Evolutionary conservation across 2,888 invertebrate species (phyloP).

Genomic region (Cryptus viduatorius): DNA sequence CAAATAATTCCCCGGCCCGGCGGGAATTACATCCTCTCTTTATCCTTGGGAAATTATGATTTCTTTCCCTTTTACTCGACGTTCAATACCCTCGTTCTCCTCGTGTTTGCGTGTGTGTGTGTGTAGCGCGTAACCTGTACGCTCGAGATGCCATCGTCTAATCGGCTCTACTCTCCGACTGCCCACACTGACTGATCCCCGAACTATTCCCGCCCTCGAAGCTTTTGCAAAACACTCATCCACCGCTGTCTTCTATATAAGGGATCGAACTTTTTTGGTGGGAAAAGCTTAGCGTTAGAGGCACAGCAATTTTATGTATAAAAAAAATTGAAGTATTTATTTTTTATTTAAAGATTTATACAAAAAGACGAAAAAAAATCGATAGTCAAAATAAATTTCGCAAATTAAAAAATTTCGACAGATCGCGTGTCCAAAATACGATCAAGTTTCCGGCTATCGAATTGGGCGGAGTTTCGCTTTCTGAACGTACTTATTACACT

Average conservation of each 20-base stretch:
- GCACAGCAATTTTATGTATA: too few species aligned
- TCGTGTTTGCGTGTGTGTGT: not conserved
- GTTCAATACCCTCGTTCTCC: not conserved
- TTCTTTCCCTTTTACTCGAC: not conserved
- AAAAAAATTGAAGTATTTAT: too few species aligned
- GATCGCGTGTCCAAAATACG: not conserved
- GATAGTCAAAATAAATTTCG: too few species aligned
- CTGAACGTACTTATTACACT: constrained; percentile 15
- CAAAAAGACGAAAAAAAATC: too few species aligned
- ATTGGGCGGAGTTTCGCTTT: not conserved
- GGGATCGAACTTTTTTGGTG: not conserved
- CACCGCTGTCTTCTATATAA: not conserved
- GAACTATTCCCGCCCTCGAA: not conserved
- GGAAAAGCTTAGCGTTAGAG: too few species aligned
- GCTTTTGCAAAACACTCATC: not conserved
- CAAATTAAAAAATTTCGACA: not conserved
- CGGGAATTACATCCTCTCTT: not conserved
- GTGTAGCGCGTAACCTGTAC: constrained; percentile 18
- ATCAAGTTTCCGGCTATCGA: not conserved
- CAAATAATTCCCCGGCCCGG: constrained; percentile 28
- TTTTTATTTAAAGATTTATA: not conserved
- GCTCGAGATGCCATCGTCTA: constrained; percentile 25
- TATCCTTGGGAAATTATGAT: constrained; percentile 5
- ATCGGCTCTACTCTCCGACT: constrained; percentile 9
- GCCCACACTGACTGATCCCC: not conserved